phyloP scores from a whole-genome alignment of 2,888 invertebrate species.

The Synergus japonicus region DNA sequence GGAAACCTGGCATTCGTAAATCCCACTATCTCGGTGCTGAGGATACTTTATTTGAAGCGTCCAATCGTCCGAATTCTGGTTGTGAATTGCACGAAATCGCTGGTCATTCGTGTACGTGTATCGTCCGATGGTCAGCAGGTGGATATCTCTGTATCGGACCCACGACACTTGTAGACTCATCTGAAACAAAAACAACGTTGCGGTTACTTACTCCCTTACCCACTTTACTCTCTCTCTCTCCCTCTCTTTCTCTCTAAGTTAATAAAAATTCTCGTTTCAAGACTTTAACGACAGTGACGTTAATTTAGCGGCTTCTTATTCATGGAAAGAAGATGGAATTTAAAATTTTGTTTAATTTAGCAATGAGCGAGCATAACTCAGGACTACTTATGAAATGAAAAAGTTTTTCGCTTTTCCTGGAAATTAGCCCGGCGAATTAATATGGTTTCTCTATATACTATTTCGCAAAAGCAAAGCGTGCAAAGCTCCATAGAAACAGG shows the following conservation, averaged over 20 bases:
- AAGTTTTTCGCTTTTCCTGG: constrained; percentile 58
- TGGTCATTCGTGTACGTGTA: constrained; percentile 96
- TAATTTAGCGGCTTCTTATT: neutral
- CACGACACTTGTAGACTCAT: constrained; percentile 91
- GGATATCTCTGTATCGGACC: constrained; percentile 94
- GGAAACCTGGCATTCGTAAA: constrained; percentile 96
- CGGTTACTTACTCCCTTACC: neutral
- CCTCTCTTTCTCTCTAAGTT: no score
- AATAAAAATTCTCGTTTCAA: neutral
- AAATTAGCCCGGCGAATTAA: constrained; percentile 60
- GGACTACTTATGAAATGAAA: constrained; percentile 41
- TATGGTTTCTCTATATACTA: constrained; percentile 54
- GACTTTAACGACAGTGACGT: neutral
- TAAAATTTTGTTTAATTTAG: neutral
- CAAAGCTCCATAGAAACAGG: constrained; percentile 57
- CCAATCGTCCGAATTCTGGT: constrained; percentile 93
- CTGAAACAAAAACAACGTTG: constrained; percentile 74
- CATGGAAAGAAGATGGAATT: no score
- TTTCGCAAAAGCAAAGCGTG: neutral
- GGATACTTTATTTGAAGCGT: constrained; percentile 94
- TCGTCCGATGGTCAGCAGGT: constrained; percentile 91
- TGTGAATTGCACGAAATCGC: constrained; percentile 91
- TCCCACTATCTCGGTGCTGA: constrained; percentile 92
- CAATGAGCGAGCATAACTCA: neutral
- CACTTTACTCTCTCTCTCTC: no score